A percentile compares a stretch with the other conserved stretches of the same genome.
Conservation (phyloP, 2,113 vertebrate genomes). For the Rafetus swinhoei region DNA sequence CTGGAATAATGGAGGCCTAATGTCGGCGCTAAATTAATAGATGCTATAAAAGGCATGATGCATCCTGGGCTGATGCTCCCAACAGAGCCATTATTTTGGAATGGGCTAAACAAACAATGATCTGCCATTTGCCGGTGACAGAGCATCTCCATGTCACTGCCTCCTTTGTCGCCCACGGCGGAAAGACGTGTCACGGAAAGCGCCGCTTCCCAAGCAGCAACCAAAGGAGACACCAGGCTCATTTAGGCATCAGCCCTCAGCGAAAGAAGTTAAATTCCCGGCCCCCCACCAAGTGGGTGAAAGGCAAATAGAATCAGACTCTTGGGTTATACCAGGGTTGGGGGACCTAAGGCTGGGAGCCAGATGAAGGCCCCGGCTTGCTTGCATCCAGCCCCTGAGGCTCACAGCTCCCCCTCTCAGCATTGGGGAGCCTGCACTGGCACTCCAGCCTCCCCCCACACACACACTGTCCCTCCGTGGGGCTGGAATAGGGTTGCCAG, state of each 20-base stretch:
- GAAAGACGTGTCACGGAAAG: background rate
- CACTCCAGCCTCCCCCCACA: no score
- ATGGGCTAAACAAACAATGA: slow-evolving; percentile 55
- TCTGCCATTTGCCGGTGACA: slow-evolving; percentile 42
- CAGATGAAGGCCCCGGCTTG: no score
- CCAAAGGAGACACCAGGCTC: slow-evolving; percentile 8
- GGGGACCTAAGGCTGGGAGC: no score
- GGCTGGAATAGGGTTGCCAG: no score
- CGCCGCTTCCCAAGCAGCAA: slow-evolving; percentile 13
- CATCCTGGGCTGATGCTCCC: slow-evolving; percentile 34
- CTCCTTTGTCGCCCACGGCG: slow-evolving; percentile 11
- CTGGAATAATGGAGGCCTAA: slow-evolving; percentile 31
- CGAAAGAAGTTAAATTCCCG: background rate
- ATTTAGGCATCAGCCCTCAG: background rate
- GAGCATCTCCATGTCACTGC: slow-evolving; percentile 54
- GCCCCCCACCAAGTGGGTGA: fast-evolving
- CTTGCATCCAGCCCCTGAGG: no score
- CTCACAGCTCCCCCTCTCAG: no score
- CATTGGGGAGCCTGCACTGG: no score
- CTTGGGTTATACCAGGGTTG: background rate
- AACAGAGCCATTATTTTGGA: slow-evolving; percentile 50
- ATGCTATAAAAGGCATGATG: slow-evolving; percentile 56
- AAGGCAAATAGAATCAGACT: background rate
- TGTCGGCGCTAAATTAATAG: slow-evolving; percentile 48
- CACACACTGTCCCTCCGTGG: no score